phyloP scores from a whole-genome alignment of 2,113 vertebrate genomes.

The Peromyscus californicus region DNA sequence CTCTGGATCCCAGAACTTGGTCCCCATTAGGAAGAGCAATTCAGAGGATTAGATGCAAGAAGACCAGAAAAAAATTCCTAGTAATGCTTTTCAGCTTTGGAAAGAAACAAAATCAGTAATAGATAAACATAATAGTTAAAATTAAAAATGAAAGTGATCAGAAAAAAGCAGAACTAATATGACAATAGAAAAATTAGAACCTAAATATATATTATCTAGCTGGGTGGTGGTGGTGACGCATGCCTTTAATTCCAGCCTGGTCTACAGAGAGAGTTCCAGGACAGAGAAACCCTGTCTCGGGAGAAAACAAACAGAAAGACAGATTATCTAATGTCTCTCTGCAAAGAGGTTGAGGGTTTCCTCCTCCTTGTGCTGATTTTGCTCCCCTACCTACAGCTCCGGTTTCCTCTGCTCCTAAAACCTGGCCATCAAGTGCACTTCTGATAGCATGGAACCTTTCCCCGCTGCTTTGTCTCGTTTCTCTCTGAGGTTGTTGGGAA shows the following conservation, averaged over 20 bases:
- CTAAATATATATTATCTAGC: background rate
- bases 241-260: background rate
- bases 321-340: background rate
- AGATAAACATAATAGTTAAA: background rate
- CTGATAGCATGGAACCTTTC: background rate
- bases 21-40: background rate
- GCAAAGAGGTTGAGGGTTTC: background rate
- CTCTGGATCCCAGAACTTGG: background rate
- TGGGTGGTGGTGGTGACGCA: background rate
- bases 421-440: background rate
- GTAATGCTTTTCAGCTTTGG: background rate
- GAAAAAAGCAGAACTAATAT: background rate
- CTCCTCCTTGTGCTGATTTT: background rate
- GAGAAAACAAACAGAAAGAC: background rate
- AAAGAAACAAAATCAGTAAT: background rate
- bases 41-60: background rate
- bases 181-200: background rate
- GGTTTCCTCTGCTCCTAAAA: background rate
- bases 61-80: background rate
- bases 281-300: background rate
- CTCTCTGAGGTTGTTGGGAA: background rate
- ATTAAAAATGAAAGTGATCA: background rate
- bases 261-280: background rate
- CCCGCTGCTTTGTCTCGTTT: background rate
- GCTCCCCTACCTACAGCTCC: background rate